These are phyloP conservation scores for Poeciliopsis paucimaculata DNA, from an alignment of 2,797 vertebrate genomes.

Conservation along the genomic window DNA sequence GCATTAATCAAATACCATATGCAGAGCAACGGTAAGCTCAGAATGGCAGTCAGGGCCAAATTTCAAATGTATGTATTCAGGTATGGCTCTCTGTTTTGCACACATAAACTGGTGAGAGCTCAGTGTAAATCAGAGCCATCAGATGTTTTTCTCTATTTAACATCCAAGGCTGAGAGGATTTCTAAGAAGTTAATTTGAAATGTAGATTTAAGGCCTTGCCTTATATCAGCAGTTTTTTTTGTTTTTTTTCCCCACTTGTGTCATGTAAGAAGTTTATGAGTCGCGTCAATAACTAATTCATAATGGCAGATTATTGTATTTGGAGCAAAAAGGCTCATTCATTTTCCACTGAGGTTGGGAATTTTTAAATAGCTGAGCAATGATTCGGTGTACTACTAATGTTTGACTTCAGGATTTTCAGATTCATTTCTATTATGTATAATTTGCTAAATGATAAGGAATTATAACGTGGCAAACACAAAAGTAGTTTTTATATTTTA, in stretches of 20 bases:
- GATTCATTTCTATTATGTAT: not conserved
- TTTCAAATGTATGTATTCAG: slow-evolving; percentile 52
- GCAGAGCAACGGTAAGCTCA: slow-evolving; percentile 21
- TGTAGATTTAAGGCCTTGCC: slow-evolving; percentile 25
- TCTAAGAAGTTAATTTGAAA: slow-evolving; percentile 32
- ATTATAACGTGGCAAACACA: not conserved
- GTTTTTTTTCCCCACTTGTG: not conserved
- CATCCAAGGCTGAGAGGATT: slow-evolving; percentile 19
- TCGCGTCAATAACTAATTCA: slow-evolving; percentile 9
- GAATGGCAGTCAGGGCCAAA: slow-evolving; percentile 9
- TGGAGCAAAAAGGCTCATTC: not conserved
- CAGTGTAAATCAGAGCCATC: slow-evolving; percentile 37
- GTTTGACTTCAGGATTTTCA: slow-evolving; percentile 14
- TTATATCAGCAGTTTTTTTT: not conserved
- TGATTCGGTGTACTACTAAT: not conserved
- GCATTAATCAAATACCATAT: slow-evolving; percentile 66
- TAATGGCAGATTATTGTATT: not conserved
- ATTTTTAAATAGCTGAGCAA: slow-evolving; percentile 11
- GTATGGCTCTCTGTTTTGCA: slow-evolving; percentile 31
- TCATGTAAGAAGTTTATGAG: not conserved
- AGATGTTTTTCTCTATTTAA: slow-evolving; percentile 14
- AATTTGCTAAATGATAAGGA: slow-evolving; percentile 11
- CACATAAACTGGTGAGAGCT: slow-evolving; percentile 39
- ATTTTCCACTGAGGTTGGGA: not conserved
- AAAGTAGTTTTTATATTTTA: not conserved